These are phyloP conservation scores for Saccopteryx leptura DNA, from an alignment of 2,113 vertebrate genomes.

Conservation along the genomic window DNA sequence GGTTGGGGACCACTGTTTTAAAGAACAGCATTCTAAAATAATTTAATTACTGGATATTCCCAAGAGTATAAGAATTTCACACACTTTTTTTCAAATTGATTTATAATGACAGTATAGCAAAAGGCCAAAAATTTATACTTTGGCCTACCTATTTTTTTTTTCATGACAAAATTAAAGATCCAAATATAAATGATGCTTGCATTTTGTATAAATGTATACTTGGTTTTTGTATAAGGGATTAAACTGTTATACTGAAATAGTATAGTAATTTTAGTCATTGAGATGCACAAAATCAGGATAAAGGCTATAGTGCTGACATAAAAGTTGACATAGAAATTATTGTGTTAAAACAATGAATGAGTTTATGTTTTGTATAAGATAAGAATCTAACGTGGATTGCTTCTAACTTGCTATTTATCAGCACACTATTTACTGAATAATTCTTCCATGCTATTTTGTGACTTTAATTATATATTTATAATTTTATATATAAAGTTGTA, in stretches of 20 bases:
- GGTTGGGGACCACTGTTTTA: too few species aligned
- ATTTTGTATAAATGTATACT: not conserved
- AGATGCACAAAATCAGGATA: not conserved
- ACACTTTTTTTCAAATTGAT: slow-evolving; percentile 48
- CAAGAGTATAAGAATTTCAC: not conserved
- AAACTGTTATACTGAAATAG: not conserved
- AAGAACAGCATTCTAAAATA: slow-evolving; percentile 16
- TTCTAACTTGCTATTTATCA: slow-evolving; percentile 32
- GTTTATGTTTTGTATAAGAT: not conserved
- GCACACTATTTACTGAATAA: slow-evolving; percentile 19
- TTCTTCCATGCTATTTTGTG: not conserved
- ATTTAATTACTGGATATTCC: slow-evolving; percentile 41
- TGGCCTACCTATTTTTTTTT: slow-evolving; percentile 3
- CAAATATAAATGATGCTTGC: slow-evolving; percentile 11
- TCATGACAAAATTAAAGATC: slow-evolving; percentile 38
- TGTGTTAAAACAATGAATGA: slow-evolving; percentile 27
- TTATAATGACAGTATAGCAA: slow-evolving; percentile 19
- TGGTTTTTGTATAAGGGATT: not conserved
- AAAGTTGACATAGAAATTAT: not conserved
- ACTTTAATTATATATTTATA: slow-evolving; percentile 5
- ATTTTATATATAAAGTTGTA: not conserved
- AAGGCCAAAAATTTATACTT: slow-evolving; percentile 6
- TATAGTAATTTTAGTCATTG: not conserved
- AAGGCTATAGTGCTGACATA: not conserved
- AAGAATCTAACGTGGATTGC: not conserved